Conservation (phyloP, 2,888 invertebrate species). For the Eudemis profundana region DNA sequence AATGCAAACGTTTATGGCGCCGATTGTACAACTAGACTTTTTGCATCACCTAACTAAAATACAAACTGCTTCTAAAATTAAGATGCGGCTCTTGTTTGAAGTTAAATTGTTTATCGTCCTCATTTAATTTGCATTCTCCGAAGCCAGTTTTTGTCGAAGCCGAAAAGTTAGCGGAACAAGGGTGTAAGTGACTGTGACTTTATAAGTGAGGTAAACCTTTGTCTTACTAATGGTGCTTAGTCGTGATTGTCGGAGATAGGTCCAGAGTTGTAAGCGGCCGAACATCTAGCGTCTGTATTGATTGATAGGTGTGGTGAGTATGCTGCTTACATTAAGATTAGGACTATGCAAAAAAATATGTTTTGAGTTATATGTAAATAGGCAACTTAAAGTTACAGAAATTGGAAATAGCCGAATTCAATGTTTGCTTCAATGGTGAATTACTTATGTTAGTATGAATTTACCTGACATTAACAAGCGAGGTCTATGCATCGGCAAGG, state of each 20-base stretch:
- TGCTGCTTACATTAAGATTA: background rate
- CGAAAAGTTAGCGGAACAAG: constrained; percentile 53
- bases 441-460: too few species aligned
- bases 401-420: too few species aligned
- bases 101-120: constrained; percentile 49
- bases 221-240: background rate
- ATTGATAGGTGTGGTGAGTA: background rate
- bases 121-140: constrained; percentile 68
- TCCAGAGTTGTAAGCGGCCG: background rate
- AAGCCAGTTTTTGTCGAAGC: constrained; percentile 47
- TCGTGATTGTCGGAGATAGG: constrained; percentile 23
- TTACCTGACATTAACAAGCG: too few species aligned
- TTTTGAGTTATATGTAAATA: too few species aligned
- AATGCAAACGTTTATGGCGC: background rate
- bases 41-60: constrained; percentile 14
- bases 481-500: too few species aligned
- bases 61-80: constrained; percentile 27
- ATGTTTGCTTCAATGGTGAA: too few species aligned
- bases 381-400: too few species aligned
- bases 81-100: constrained; percentile 47
- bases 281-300: background rate
- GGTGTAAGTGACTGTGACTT: background rate
- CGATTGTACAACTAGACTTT: constrained; percentile 7
- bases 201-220: background rate
- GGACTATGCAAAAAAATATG: background rate